phyloP scores from a whole-genome alignment of 2,888 invertebrate species.

The Apotomis betuletana region DNA sequence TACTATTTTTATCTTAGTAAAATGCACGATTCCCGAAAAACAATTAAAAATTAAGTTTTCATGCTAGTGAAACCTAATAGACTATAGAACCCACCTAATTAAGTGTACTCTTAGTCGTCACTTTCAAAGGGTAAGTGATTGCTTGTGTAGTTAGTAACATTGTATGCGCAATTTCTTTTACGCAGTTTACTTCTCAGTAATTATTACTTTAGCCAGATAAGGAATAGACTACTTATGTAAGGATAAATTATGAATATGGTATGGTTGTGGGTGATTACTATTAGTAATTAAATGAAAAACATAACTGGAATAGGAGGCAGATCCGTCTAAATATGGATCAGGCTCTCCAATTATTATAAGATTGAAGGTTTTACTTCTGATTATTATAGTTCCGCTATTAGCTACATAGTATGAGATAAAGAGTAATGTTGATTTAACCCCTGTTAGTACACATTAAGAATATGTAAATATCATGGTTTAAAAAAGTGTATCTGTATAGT shows the following conservation, averaged over 20 bases:
- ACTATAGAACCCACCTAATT: no score
- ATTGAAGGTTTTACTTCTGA: not conserved
- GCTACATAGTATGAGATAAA: not conserved
- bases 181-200: slow-evolving; percentile 17
- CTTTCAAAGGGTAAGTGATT: no score
- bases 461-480: no score
- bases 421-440: not conserved
- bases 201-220: slow-evolving; percentile 26
- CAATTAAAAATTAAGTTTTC: no score
- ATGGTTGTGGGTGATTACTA: slow-evolving; percentile 26
- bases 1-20: no score
- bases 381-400: not conserved
- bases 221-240: slow-evolving; percentile 26
- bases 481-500: no score
- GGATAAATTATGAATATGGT: slow-evolving; percentile 22
- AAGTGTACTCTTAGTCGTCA: no score
- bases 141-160: not conserved
- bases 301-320: slow-evolving; percentile 15
- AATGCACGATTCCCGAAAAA: no score
- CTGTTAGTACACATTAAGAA: no score
- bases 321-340: slow-evolving; percentile 23
- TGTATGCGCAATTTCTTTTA: slow-evolving; percentile 15
- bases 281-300: slow-evolving; percentile 31
- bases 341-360: slow-evolving; percentile 18
- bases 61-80: no score